Conservation (phyloP, 2,888 invertebrate species). For the Patella depressa region DNA sequence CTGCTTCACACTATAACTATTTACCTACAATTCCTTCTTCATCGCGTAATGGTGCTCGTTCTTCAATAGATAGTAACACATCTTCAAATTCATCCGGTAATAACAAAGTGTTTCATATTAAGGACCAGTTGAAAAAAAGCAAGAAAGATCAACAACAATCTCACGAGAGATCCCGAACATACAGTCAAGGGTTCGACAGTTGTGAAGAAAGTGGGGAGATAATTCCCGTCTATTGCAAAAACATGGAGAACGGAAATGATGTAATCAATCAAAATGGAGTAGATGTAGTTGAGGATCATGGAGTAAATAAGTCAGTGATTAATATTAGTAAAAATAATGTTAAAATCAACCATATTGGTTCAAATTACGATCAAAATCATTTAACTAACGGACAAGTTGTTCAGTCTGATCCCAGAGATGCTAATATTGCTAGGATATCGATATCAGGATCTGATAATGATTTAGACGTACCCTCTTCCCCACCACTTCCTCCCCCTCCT, state of each 20-base stretch:
- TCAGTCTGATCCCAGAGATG: background rate
- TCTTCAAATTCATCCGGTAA: too few relatives aligned
- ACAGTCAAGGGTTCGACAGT: constrained; percentile 3
- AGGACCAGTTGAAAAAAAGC: too few relatives aligned
- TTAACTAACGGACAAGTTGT: background rate
- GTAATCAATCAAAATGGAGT: background rate
- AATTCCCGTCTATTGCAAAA: background rate
- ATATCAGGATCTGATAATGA: constrained; percentile 2
- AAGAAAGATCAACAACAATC: background rate
- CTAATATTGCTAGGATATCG: constrained; percentile 21
- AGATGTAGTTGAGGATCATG: background rate
- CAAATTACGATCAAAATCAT: background rate
- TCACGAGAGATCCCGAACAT: background rate
- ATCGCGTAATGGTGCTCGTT: too few relatives aligned
- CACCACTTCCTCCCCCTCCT: background rate
- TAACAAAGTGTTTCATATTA: too few relatives aligned
- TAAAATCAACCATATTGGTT: constrained; percentile 28
- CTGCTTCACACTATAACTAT: too few relatives aligned
- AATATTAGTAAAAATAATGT: constrained; percentile 32
- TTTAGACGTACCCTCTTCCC: background rate
- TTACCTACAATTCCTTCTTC: too few relatives aligned
- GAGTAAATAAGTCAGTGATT: constrained; percentile 33
- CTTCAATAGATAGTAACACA: too few relatives aligned
- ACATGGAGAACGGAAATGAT: background rate
- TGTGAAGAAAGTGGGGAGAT: constrained; percentile 19